A percentile compares a stretch with the other conserved stretches of the same genome.
These are phyloP conservation scores for Astyanax mexicanus DNA, from an alignment of 2,797 vertebrate species.

Conservation along the genomic window DNA sequence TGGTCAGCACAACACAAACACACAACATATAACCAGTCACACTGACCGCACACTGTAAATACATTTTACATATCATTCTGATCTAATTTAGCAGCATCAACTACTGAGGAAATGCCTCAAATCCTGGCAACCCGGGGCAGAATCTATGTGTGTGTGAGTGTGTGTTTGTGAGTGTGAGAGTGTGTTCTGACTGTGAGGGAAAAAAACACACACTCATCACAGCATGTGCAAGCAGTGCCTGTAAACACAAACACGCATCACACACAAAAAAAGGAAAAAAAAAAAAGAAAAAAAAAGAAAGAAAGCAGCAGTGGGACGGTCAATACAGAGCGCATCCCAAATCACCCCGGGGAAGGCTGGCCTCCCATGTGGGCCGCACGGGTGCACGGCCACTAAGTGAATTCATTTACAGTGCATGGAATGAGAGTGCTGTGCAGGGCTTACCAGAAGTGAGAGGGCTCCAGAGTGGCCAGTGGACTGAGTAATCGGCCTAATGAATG, in stretches of 20 bases:
- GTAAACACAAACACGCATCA: slow-evolving; percentile 42
- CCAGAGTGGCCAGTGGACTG: slow-evolving; percentile 81
- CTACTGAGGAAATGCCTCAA: not conserved
- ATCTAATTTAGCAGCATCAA: not conserved
- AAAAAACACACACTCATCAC: slow-evolving; percentile 6
- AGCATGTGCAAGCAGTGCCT: slow-evolving; percentile 48
- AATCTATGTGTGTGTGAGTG: not conserved
- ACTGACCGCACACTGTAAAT: not conserved
- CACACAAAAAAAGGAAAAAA: slow-evolving; percentile 27
- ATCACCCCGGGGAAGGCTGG: slow-evolving; percentile 30
- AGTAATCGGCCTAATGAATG: slow-evolving; percentile 85
- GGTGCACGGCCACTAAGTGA: slow-evolving; percentile 35
- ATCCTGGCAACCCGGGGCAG: no score
- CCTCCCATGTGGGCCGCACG: slow-evolving; percentile 37
- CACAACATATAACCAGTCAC: no score
- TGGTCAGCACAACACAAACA: not conserved
- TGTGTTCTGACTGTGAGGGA: not conserved
- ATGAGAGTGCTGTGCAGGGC: slow-evolving; percentile 74
- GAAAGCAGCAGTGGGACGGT: slow-evolving; percentile 12
- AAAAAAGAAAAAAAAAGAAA: slow-evolving; percentile 24
- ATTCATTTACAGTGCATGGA: slow-evolving; percentile 78
- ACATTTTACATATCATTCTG: not conserved
- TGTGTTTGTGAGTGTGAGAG: no score
- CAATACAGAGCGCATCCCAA: slow-evolving; percentile 33
- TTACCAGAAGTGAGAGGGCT: slow-evolving; percentile 83